Evolutionary conservation across 2,113 vertebrate species (phyloP), one percentile per base, ranked within the genome.

Genomic region (Muntiacus reevesi): DNA sequence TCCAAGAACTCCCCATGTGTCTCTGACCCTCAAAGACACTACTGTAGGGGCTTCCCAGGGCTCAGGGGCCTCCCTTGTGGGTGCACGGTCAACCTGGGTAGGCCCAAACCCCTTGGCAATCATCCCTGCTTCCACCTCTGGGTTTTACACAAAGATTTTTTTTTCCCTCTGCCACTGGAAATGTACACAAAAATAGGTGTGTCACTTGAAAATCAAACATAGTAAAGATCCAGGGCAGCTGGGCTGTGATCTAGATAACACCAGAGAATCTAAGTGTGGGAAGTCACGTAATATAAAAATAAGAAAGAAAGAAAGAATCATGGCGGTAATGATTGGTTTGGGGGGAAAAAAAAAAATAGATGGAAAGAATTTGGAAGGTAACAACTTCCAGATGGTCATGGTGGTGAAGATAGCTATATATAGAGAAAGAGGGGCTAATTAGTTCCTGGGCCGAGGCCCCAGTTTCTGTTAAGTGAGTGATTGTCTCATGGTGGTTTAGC

Each of bases 331-430:
- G 95, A 97, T 98, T 11, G 81, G 91, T 96, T 96, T 96, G 87
- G 64, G 28, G 87, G 64, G 28, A 84, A 96, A 98, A 89, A 83
- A 96, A 94, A 64, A 93, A 94, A 92, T 95, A 97, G 96, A 98
- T 98, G 98, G 98, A 98, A 98, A 98, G 98, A 98, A 98, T 98
- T 97, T 98, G 96, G 95, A 98, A 96, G 87, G 84, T 97, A 98
- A 98, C 91, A 97, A 97, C 95, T 98, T 98, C 97, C 97, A 95
- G 98, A 90, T 90, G 95, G 95, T 55, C 81, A 43, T 96, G 55
- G 85, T 97, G 88, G 95, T 97, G 91, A 98, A 98, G 92, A 97
- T 88, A 97, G 93, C 97, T 94, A 96, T 96, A 98, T 98, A 98
- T 97, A 98, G 98, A 98, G 98, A 98, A 97, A 98, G 97, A 98